These are phyloP conservation scores for Musca domestica DNA, from an alignment of 1,140 invertebrate genomes.

Conservation along the genomic window DNA sequence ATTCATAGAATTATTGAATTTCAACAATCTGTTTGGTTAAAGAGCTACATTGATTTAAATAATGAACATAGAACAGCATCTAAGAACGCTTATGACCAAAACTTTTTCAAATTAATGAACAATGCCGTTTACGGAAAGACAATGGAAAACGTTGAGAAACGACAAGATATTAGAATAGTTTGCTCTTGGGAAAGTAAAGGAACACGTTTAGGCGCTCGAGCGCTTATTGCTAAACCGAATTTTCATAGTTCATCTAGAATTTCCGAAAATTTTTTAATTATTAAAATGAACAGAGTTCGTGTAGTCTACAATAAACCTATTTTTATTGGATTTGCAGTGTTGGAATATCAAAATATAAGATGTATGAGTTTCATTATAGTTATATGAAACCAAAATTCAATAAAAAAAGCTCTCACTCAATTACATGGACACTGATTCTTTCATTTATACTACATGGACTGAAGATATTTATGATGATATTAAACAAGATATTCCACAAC, in stretches of 20 bases:
- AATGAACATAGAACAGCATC: conserved; percentile 48
- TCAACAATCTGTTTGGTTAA: conserved; percentile 56
- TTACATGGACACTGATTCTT: conserved; percentile 55
- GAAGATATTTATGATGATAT: conserved; percentile 54
- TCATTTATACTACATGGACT: conserved; percentile 50
- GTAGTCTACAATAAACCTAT: too few species aligned
- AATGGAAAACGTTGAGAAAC: conserved; percentile 56
- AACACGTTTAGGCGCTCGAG: conserved; percentile 40
- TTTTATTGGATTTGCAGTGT: too few species aligned
- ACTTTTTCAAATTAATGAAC: conserved; percentile 58
- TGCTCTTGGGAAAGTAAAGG: conserved; percentile 39
- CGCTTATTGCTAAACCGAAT: conserved; percentile 49
- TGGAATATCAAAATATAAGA: conserved; percentile 51
- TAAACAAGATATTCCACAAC: conserved; percentile 32
- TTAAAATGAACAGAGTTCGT: conserved; percentile 48
- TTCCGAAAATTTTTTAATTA: conserved; percentile 47
- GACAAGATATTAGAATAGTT: conserved; percentile 51
- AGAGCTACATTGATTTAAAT: conserved; percentile 56
- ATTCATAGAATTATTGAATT: conserved; percentile 58
- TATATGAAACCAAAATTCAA: conserved; percentile 40
- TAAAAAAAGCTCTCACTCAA: conserved; percentile 35
- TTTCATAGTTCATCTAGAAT: conserved; percentile 48
- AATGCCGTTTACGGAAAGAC: conserved; percentile 56
- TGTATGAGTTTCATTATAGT: conserved; percentile 45
- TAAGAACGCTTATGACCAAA: conserved; percentile 56